A percentile compares a stretch with the other conserved stretches of the same genome.
Conservation (phyloP, 2,113 vertebrate species). For the Pandion haliaetus region DNA sequence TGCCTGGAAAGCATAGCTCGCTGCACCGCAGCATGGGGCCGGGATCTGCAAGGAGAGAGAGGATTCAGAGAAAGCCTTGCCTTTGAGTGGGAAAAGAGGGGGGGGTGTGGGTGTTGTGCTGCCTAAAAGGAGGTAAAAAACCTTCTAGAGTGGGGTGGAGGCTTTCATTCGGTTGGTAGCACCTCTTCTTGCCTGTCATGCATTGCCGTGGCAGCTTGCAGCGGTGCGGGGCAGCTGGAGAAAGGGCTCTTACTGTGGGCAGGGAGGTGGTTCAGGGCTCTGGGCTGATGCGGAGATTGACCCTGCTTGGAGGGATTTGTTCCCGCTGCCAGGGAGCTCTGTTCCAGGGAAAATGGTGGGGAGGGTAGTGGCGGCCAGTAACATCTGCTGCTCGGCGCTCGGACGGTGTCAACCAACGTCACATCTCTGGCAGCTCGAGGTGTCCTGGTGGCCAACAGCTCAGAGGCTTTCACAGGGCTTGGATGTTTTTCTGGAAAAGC, state of each 20-base stretch:
- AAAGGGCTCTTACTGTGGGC: rapidly evolving
- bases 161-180: not conserved
- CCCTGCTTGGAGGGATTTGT: not conserved
- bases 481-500: not conserved
- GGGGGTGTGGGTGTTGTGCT: not conserved
- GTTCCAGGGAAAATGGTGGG: not conserved
- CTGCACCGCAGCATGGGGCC: not conserved
- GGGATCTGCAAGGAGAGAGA: not conserved
- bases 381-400: not conserved
- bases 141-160: rapidly evolving
- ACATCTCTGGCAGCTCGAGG: not conserved
- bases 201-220: not conserved
- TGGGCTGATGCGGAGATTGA: not conserved
- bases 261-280: not conserved
- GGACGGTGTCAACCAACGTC: not conserved
- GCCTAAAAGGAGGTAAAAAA: not conserved
- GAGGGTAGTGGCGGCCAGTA: not conserved
- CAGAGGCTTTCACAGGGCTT: not conserved
- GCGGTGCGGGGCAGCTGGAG: not conserved
- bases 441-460: not conserved
- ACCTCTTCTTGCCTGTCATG: rapidly evolving
- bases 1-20: conserved; percentile 12
- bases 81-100: not conserved
- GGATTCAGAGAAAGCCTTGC: not conserved
- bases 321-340: not conserved